Conservation (phyloP, 2,797 vertebrate species). For the Dendrocincla fuliginosa region DNA sequence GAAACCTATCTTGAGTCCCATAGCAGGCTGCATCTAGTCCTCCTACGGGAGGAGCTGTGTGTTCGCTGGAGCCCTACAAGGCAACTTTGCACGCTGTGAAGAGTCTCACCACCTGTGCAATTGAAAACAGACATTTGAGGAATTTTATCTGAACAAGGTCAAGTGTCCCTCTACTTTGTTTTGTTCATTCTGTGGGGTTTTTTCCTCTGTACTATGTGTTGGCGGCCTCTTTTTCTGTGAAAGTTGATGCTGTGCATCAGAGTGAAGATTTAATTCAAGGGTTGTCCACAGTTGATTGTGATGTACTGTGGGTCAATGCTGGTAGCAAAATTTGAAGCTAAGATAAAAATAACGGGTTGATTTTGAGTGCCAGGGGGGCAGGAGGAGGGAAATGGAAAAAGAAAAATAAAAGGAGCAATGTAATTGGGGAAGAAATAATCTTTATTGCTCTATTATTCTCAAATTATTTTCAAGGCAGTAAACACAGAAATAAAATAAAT, state of each 20-base stretch:
- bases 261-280: neutral
- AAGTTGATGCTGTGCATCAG: neutral
- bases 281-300: neutral
- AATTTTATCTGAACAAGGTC: neutral
- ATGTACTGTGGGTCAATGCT: neutral
- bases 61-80: neutral
- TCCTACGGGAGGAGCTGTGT: accelerated
- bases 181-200: neutral
- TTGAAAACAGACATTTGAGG: neutral
- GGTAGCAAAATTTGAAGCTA: neutral
- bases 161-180: neutral
- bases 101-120: neutral
- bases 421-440: neutral
- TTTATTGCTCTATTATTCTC: neutral
- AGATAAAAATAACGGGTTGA: neutral
- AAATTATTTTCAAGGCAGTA: conserved; percentile 20
- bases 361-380: neutral
- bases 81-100: accelerated
- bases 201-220: accelerated
- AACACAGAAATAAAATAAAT: conserved; percentile 42
- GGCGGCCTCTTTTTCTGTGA: neutral
- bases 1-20: accelerated
- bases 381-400: neutral
- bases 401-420: neutral
- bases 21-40: neutral